Conservation (phyloP, 2,797 vertebrate genomes). For the Rhinatrema bivittatum region DNA sequence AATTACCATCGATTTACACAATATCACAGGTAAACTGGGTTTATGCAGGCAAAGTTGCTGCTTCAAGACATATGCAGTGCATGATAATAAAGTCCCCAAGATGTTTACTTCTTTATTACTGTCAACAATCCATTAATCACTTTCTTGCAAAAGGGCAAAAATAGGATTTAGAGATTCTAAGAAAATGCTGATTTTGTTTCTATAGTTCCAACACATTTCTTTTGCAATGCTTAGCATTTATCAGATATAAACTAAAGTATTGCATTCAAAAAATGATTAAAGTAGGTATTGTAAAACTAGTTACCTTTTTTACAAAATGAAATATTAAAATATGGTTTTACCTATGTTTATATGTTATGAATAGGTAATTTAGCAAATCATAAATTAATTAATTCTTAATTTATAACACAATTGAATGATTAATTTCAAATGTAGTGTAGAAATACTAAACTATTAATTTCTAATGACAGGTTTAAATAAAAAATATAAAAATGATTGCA, state of each 20-base stretch:
- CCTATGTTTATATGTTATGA: no score
- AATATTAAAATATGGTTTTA: no score
- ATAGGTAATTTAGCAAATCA: no score
- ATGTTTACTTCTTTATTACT: constrained; percentile 36
- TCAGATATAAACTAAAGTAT: no score
- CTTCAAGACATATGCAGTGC: constrained; percentile 12
- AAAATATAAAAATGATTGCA: no score
- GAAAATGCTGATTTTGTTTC: background rate
- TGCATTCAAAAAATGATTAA: constrained; percentile 30
- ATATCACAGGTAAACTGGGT: constrained; percentile 36
- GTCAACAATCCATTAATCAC: constrained; percentile 34
- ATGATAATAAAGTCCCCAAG: constrained; percentile 34
- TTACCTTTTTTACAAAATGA: no score
- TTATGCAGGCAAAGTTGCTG: constrained; percentile 26
- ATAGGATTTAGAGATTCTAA: constrained; percentile 2
- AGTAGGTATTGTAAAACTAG: no score
- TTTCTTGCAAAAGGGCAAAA: background rate
- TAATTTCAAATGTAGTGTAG: no score
- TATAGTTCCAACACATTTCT: background rate
- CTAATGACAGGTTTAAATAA: no score
- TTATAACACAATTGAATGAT: no score
- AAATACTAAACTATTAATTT: no score
- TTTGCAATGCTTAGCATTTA: background rate
- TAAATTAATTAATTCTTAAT: no score
- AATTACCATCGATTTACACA: constrained; percentile 43